Conservation (phyloP, 1,140 invertebrate genomes). For the Melanaphis sacchari region DNA sequence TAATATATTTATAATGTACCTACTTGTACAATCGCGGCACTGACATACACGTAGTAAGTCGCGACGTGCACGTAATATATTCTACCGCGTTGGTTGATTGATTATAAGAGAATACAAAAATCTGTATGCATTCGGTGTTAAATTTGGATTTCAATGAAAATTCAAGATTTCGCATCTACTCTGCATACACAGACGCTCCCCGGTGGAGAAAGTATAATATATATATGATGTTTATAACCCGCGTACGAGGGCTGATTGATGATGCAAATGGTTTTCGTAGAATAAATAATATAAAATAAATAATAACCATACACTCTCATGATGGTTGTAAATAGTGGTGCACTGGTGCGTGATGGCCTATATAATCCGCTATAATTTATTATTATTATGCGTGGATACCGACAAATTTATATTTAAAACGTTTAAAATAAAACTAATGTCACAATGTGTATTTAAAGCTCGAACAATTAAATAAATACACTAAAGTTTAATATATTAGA, state of each 20-base stretch:
- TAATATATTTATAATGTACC: not conserved
- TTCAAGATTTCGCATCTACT: not conserved
- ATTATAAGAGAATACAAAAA: not conserved
- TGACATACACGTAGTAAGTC: not conserved
- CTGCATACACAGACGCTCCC: not conserved
- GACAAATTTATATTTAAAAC: not conserved
- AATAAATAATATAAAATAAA: not conserved
- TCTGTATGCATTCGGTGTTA: not conserved
- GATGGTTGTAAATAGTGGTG: not conserved
- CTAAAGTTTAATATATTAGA: not conserved
- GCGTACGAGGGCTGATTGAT: not conserved
- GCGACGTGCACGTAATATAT: not conserved
- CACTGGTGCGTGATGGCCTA: too few species aligned
- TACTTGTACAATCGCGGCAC: not conserved
- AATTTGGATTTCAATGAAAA: constrained; percentile 12
- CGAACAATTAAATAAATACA: not conserved
- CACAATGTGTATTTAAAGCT: not conserved
- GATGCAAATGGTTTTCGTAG: not conserved
- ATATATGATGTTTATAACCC: not conserved
- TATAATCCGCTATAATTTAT: not conserved
- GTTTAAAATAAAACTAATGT: not conserved
- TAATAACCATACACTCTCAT: not conserved
- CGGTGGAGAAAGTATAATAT: not conserved
- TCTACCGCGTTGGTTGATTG: not conserved
- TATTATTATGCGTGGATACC: not conserved